Conservation (phyloP, 2,797 vertebrate genomes). For the Steatocranus sp. region DNA sequence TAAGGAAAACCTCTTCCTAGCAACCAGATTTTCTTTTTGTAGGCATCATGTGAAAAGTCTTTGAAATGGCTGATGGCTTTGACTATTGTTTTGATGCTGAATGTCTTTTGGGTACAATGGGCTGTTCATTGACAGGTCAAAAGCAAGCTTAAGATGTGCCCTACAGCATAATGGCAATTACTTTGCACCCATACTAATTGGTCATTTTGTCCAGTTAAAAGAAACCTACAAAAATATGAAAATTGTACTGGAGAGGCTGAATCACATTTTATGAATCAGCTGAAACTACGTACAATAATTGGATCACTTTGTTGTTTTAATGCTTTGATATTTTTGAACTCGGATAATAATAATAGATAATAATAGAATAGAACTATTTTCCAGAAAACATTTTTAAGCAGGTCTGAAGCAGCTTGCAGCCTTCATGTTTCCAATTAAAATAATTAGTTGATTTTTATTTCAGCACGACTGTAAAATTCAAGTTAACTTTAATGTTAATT, state of each 20-base stretch:
- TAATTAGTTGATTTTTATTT: background rate
- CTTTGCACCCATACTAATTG: background rate
- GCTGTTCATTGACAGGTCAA: background rate
- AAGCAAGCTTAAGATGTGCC: background rate
- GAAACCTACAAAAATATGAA: background rate
- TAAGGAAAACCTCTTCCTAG: background rate
- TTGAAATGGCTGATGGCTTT: background rate
- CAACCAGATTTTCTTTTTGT: background rate
- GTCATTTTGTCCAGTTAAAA: background rate
- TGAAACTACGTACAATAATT: background rate
- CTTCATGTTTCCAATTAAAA: background rate
- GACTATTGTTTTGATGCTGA: background rate
- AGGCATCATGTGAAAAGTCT: background rate
- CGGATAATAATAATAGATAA: background rate
- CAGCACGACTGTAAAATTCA: background rate
- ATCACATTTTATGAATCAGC: background rate
- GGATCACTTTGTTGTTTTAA: background rate
- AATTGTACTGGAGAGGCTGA: background rate
- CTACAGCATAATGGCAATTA: background rate
- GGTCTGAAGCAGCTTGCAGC: background rate
- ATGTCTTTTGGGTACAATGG: background rate
- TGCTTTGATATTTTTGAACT: background rate
- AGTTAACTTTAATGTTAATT: background rate
- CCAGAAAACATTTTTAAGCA: background rate
- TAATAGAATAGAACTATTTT: no score